Evolutionary conservation across 2,797 vertebrate genomes (phyloP), one percentile per base, ranked within the genome.

Genomic region (Gymnopithys bicolor): DNA sequence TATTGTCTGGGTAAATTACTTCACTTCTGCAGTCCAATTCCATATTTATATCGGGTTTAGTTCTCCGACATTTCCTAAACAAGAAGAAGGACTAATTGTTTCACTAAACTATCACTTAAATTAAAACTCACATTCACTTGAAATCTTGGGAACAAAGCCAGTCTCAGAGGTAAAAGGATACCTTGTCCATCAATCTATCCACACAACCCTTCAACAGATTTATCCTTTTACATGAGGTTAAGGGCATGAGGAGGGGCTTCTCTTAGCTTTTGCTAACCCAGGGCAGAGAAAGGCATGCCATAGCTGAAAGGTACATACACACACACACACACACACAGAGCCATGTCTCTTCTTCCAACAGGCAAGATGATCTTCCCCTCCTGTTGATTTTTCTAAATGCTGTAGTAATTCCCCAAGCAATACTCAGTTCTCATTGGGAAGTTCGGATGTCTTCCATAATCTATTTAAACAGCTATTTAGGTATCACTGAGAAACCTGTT

Each of bases 401-500:
- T 87, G 58, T 35, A 91, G 78, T 81, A 94, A 96, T 87, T 95
- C 97, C 95, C 96, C 63, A 56, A 24, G 87, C 92, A 93, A 91
- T 62, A 91, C 68, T 95, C 88, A 73, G 45, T 68, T 97, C 96
- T 97, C 97, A 88, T 74, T 82, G 97, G 97, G 96, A 97, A 96
- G 93, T 96, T 94, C 82, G 0, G 90, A 96, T 95, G 95, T 85
- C 95, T 96, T 86, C 94, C 92, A 56, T 92, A 97, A 97, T 97
- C 96, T 96, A 92, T 93, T 97, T 97, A 97, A 97, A 94, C 80
- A 93, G 94, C 95, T 97, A 96, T 96, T 97, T 96, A 95, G 96
- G 92, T 94, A 96, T 94, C 94, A 55, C 55, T 55, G 79, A 95
- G 92, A 96, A 96, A 97, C 87, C 75, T 87, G 84, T 92, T 96